Conservation (phyloP, 2,113 vertebrate species). For the Ophthalmolycus amberensis region DNA sequence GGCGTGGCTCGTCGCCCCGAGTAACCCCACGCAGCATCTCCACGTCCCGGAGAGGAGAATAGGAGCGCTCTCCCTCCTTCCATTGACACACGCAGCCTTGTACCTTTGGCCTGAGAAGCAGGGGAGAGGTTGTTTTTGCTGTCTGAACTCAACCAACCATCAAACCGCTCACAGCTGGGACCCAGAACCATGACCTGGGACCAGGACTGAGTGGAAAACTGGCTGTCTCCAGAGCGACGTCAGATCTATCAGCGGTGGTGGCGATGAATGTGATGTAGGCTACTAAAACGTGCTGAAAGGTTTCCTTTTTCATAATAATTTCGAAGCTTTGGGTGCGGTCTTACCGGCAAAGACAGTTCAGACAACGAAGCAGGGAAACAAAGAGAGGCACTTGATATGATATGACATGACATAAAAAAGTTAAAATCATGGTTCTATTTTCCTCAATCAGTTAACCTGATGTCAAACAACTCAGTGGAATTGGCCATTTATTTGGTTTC, state of each 20-base stretch:
- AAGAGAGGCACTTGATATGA: slow-evolving; percentile 16
- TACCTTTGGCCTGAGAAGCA: slow-evolving; percentile 65
- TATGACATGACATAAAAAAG: slow-evolving; percentile 30
- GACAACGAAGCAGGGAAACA: slow-evolving; percentile 9
- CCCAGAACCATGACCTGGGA: slow-evolving; percentile 59
- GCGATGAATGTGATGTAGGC: slow-evolving; percentile 24
- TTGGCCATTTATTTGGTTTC: slow-evolving; percentile 73
- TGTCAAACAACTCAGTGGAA: slow-evolving; percentile 68
- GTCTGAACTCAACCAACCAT: slow-evolving; percentile 78
- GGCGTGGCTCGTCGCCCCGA: slow-evolving; percentile 48
- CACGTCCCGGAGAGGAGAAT: slow-evolving; percentile 46
- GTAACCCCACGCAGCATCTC: slow-evolving; percentile 68
- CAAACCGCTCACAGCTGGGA: slow-evolving; percentile 77
- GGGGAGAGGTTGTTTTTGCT: slow-evolving; percentile 70
- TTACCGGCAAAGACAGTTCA: background rate
- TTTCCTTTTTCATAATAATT: slow-evolving; percentile 10
- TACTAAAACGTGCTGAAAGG: slow-evolving; percentile 38
- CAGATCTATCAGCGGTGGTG: slow-evolving; percentile 18
- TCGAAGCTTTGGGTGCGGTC: background rate
- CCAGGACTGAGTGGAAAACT: slow-evolving; percentile 42
- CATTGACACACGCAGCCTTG: slow-evolving; percentile 53
- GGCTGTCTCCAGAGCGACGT: slow-evolving; percentile 39
- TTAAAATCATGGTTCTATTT: slow-evolving; percentile 56
- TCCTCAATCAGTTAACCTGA: slow-evolving; percentile 68
- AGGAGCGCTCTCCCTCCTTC: slow-evolving; percentile 43